These are phyloP conservation scores for Luidia sarsii DNA, from an alignment of 53 echinoderm and acorn worm genomes.

Conservation along the genomic window DNA sequence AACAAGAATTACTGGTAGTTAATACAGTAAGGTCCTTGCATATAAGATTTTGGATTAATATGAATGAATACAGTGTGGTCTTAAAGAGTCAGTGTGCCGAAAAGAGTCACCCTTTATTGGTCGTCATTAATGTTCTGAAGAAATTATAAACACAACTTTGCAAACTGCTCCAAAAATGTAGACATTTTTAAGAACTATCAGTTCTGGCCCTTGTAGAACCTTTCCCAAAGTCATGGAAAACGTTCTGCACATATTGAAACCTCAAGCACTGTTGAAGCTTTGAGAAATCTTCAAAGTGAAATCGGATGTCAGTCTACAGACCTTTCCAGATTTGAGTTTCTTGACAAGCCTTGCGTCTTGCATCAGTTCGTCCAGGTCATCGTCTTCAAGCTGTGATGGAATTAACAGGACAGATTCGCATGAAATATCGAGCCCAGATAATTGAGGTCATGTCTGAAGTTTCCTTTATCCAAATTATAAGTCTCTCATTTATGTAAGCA, in stretches of 20 bases:
- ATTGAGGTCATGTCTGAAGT: too few species aligned
- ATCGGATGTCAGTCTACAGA: conserved; percentile 8
- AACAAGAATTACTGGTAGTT: background rate
- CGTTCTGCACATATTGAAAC: too few species aligned
- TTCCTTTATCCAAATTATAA: too few species aligned
- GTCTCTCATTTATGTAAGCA: too few species aligned
- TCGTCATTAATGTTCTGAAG: background rate
- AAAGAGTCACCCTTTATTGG: background rate
- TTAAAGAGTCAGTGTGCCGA: background rate
- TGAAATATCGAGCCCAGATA: too few species aligned
- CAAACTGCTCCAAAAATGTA: too few species aligned
- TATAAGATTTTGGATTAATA: background rate
- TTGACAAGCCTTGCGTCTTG: conserved; percentile 82
- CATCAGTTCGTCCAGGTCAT: conserved; percentile 79
- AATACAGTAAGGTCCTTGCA: background rate
- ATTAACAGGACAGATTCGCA: too few species aligned
- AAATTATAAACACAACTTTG: too few species aligned
- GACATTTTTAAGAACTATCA: too few species aligned
- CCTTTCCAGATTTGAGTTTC: conserved; percentile 93
- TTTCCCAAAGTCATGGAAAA: too few species aligned
- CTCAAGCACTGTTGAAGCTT: too few species aligned
- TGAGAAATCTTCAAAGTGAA: background rate
- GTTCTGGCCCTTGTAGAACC: too few species aligned
- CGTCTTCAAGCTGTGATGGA: conserved; percentile 86
- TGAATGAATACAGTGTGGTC: background rate